Conservation (phyloP, 2,113 vertebrate genomes). For the Nyctereutes procyonoides region DNA sequence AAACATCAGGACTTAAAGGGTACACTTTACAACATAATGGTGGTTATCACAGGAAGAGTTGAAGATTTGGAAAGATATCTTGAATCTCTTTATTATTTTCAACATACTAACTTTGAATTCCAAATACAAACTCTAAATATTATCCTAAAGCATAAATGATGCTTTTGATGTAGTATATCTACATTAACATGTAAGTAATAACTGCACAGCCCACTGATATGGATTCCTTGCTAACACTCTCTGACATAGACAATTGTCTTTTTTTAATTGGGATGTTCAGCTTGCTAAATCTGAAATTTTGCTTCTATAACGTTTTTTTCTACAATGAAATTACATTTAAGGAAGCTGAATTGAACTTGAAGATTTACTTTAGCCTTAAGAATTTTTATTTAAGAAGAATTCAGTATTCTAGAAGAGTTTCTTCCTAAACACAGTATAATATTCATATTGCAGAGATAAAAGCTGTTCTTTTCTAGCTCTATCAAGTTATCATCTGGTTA, state of each 20-base stretch:
- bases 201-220: not conserved
- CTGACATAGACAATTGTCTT: not conserved
- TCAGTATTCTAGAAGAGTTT: not conserved
- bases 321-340: not conserved
- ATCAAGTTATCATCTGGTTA: not conserved
- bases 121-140: not conserved
- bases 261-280: not conserved
- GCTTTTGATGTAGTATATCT: not conserved
- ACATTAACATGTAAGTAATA: not conserved
- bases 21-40: not conserved
- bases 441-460: not conserved
- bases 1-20: not conserved
- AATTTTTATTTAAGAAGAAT: constrained; percentile 11
- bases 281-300: not conserved
- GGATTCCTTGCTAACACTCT: not conserved
- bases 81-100: not conserved
- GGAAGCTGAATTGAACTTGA: not conserved
- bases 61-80: not conserved
- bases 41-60: not conserved
- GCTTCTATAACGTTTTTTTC: not conserved
- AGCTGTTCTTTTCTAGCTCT: not conserved
- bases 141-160: not conserved
- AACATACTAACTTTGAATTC: not conserved
- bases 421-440: not conserved
- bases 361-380: not conserved